A percentile compares a stretch with the other conserved stretches of the same genome.
These are phyloP conservation scores for Chiloscyllium plagiosum DNA, from an alignment of 2,113 vertebrate species.

Conservation along the genomic window DNA sequence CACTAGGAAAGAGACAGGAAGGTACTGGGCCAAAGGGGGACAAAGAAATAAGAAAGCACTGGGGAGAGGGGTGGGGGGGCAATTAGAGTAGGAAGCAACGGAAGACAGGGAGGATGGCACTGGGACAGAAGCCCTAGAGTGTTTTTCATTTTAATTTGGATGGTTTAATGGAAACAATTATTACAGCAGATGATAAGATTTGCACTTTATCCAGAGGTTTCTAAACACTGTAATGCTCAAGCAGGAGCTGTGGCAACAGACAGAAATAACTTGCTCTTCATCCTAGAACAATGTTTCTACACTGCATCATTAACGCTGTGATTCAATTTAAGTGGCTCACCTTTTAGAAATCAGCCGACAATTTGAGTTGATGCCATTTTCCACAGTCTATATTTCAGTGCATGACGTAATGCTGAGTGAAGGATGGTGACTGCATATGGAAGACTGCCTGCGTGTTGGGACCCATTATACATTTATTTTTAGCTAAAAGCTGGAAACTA, in stretches of 20 bases:
- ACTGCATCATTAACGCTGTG: not conserved
- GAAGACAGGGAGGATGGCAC: not conserved
- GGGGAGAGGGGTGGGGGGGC: not conserved
- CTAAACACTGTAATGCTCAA: not conserved
- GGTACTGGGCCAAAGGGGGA: not conserved
- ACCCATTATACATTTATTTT: not conserved
- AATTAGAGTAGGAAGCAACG: not conserved
- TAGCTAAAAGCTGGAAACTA: slow-evolving; percentile 11
- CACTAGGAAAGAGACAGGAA: not conserved
- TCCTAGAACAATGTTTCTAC: not conserved
- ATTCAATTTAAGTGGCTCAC: slow-evolving; percentile 7
- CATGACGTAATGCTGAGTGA: not conserved
- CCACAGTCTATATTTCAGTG: not conserved
- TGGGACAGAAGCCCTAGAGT: not conserved
- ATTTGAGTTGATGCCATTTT: slow-evolving; percentile 8
- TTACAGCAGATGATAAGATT: not conserved
- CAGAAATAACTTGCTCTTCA: not conserved
- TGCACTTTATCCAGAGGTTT: not conserved
- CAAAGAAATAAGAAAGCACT: not conserved
- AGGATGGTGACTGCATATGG: not conserved
- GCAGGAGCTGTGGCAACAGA: not conserved
- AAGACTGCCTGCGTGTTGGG: not conserved
- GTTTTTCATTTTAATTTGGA: slow-evolving; percentile 29
- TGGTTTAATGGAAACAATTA: slow-evolving; percentile 22
- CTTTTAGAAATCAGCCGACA: slow-evolving; percentile 13